Base-by-base conservation (phyloP, 2,113 vertebrate species). In the Phrynosoma blainvillii region DNA sequence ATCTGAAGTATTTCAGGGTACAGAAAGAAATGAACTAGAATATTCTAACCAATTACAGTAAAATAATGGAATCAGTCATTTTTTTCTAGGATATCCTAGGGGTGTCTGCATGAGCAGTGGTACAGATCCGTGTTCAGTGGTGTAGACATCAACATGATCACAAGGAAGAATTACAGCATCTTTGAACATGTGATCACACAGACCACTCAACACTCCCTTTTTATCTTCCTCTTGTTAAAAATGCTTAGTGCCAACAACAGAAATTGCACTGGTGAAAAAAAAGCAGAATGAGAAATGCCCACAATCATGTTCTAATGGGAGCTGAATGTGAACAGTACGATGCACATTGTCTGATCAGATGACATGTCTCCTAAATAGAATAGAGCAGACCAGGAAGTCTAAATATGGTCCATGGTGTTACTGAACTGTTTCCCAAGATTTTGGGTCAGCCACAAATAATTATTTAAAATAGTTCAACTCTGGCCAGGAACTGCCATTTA, bases 221-320 rank as follows among this genome's bases (percentile, higher is more conserved):
- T 42, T 62, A 52, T 42, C 77, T 59, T 66, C 71, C 40, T 52
- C 27, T 25, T 79, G 59, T 62, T 85, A 42, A 32, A 78, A 70
- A 25, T 47, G 30, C 8, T 42, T 80, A 84, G 42, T 86, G 13
- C 62, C 36, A 70, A 59, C 13, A 20, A 2, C 13, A 40, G 47
- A 56, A 79, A 42, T 36, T 76, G 47, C 73, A 70, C 71, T 20
- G 30, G 12, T 12, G 68, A 79, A 71, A 76, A 36, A 74, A 9
- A 36, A 21, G 65, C 36, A 52, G 40, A 82, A 40, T 78, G 40
- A 62, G 68, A 73, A 87, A 81, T 54, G 32, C 70, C 52, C 52
- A 62, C 30, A 36, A 32, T 80, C 77, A 68, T 13, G 47, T 86
- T 52, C 76, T 86, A 75, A 54, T 27, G n/a, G 85, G 70, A 79